Base-by-base conservation (phyloP, 2,888 invertebrate species). In the Xanthorhoe spadicearia region DNA sequence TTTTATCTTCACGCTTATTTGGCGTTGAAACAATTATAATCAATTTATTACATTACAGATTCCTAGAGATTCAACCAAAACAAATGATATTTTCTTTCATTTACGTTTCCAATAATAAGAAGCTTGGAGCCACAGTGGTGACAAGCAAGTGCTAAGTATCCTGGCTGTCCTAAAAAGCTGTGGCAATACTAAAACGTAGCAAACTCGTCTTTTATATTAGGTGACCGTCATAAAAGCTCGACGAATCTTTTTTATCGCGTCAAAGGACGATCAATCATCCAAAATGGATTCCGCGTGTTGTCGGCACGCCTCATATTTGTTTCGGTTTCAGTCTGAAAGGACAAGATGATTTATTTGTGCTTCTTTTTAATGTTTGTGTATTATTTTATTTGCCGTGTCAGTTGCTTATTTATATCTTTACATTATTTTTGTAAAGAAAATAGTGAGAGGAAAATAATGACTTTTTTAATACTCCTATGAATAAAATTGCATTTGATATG, bases 141-240 rank as follows among this genome's bases (percentile, higher is more conserved):
- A n/a, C n/a, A n/a, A n/a, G n/a, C n/a, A n/a, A n/a, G n/a, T n/a
- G n/a, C n/a, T 23, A 23, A 19, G 32, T 52, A 19, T 32, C 6
- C 18, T 1, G 52, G 52, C 53, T 50, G 9, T 60, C 5, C 19
- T 32, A 0, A n/a, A 5, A 38, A 2, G 6, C 59, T 62, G 48
- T 62, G 62, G 10, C 59, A 69, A 69, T 65, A 65, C 52, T 69
- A 66, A 66, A 65, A 65, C 68, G 68, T 69, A 59, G 68, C 65
- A 66, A 68, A 68, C 63, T 67, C 63, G 15, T 68, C 52, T 70
- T 64, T 68, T 67, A 69, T 70, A 70, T 53, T 67, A 70, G 64
- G 70, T 68, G 68, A 66, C 70, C 70, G 64, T 65, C 70, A 60
- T 70, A 70, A 70, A 69, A 68, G 54, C 64, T 55, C 54, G 32